phyloP scores from a whole-genome alignment of 1,140 invertebrate genomes.

The Homarus americanus region DNA sequence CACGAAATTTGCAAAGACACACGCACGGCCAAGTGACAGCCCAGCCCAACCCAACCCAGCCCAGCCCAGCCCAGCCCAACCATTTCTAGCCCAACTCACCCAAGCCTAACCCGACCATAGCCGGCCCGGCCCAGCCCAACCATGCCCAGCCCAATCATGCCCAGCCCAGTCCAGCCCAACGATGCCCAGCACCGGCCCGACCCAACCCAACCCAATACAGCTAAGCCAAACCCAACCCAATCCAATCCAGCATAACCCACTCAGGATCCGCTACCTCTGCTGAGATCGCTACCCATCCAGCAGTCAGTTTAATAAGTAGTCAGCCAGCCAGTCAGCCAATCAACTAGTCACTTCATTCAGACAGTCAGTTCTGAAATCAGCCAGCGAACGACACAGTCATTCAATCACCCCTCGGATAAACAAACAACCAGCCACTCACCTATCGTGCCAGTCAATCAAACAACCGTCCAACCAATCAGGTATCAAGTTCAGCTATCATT shows the following conservation, averaged over 20 bases:
- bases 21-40: conserved; percentile 58
- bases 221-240: too few species aligned
- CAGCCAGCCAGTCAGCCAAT: conserved; percentile 1
- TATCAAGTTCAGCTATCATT: not conserved
- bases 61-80: too few species aligned
- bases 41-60: too few species aligned
- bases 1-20: conserved; percentile 55
- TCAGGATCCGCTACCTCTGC: not conserved
- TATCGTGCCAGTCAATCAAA: not conserved
- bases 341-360: not conserved
- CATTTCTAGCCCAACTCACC: too few species aligned
- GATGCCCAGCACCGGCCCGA: conserved; percentile 1
- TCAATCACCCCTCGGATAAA: not conserved
- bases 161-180: too few species aligned
- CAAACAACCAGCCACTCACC: not conserved
- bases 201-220: too few species aligned
- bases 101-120: too few species aligned
- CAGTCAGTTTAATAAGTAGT: not conserved
- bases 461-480: not conserved
- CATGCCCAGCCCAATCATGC: too few species aligned
- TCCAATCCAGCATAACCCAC: too few species aligned
- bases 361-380: not conserved
- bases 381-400: not conserved
- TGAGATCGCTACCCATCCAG: not conserved
- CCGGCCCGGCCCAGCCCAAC: too few species aligned